Evolutionary conservation across 2,888 invertebrate species (phyloP).

Genomic region (Tribolium freemani): DNA sequence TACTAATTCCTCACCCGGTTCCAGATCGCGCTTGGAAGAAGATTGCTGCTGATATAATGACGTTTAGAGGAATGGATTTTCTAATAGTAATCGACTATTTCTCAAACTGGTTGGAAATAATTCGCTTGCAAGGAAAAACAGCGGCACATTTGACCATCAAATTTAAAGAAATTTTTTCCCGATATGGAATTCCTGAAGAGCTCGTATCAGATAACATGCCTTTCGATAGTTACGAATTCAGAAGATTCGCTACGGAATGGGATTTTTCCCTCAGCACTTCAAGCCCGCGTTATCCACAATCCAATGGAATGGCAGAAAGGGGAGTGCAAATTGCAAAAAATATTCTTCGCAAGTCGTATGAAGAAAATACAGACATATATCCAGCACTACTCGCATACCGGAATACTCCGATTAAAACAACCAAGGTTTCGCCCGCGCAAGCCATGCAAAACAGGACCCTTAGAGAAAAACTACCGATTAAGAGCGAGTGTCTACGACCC

Average conservation of each 20-base stretch:
- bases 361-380: background rate
- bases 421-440: background rate
- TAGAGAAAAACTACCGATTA: slow-evolving; percentile 5
- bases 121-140: slow-evolving; percentile 37
- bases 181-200: background rate
- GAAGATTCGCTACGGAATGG: slow-evolving; percentile 45
- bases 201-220: slow-evolving; percentile 51
- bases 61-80: slow-evolving; percentile 37
- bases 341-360: slow-evolving; percentile 42
- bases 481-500: background rate
- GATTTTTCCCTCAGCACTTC: slow-evolving; percentile 45
- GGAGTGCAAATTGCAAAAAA: slow-evolving; percentile 46
- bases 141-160: slow-evolving; percentile 36
- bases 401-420: slow-evolving; percentile 7
- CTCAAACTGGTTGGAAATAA: slow-evolving; percentile 50
- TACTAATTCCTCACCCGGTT: background rate
- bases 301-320: slow-evolving; percentile 51
- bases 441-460: background rate
- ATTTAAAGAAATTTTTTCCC: slow-evolving; percentile 46
- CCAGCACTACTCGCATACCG: background rate
- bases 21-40: slow-evolving; percentile 18
- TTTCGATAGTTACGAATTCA: slow-evolving; percentile 43
- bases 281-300: slow-evolving; percentile 48
- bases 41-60: slow-evolving; percentile 32
- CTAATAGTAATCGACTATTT: slow-evolving; percentile 52